These are phyloP conservation scores for Pantherophis vulpinus DNA, from an alignment of 2,797 vertebrate genomes.

Conservation along the genomic window DNA sequence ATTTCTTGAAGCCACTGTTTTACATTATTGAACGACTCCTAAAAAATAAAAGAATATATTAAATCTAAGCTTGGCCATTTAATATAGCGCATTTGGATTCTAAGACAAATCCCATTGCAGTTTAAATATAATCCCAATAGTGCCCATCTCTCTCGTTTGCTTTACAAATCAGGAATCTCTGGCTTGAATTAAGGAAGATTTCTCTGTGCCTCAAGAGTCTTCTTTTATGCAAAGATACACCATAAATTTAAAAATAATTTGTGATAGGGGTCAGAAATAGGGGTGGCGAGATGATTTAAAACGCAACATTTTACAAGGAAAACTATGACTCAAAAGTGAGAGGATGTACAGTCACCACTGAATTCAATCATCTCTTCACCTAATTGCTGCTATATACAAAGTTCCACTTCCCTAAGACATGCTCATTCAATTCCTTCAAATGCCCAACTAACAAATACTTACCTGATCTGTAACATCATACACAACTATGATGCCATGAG, in stretches of 20 bases:
- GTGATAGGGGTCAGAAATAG: neutral
- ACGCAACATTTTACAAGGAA: neutral
- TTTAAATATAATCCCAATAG: neutral
- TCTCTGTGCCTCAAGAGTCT: neutral
- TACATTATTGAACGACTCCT: conserved; percentile 99
- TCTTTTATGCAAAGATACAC: neutral
- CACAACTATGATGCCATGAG: conserved; percentile 98
- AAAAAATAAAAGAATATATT: conserved; percentile 20
- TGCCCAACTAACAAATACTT: conserved; percentile 22
- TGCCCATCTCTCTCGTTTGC: too few species aligned
- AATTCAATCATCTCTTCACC: neutral
- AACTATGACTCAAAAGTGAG: neutral
- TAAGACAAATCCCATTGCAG: neutral
- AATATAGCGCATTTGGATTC: neutral
- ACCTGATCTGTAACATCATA: conserved; percentile 99
- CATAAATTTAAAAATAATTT: neutral
- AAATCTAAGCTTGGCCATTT: neutral
- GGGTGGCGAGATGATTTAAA: neutral
- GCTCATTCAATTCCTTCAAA: neutral
- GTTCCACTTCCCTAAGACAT: neutral
- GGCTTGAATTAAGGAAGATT: neutral
- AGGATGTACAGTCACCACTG: neutral
- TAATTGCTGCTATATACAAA: neutral
- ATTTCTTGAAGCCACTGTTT: conserved; percentile 99
- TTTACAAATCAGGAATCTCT: neutral